A percentile compares a stretch with the other conserved stretches of the same genome.
Conservation (phyloP, 2,113 vertebrate species). For the Channa argus region DNA sequence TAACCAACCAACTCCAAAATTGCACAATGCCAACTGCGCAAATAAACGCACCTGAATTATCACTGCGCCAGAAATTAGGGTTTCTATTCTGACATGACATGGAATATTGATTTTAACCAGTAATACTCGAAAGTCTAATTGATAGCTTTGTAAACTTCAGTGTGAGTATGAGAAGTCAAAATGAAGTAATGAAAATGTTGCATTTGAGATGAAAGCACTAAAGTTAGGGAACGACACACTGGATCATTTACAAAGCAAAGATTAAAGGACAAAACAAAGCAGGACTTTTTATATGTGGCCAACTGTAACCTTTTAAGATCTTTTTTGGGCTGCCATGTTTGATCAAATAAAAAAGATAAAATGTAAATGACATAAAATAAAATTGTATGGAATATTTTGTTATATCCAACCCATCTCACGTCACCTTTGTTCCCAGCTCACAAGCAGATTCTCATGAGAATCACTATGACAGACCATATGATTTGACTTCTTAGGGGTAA, state of each 20-base stretch:
- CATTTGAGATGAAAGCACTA: background rate
- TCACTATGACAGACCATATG: background rate
- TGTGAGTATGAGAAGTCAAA: conserved; percentile 30
- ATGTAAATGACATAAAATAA: background rate
- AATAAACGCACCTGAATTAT: conserved; percentile 27
- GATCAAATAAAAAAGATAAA: background rate
- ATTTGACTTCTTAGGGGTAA: background rate
- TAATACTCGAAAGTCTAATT: conserved; percentile 11
- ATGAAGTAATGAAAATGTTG: background rate
- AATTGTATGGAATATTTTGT: background rate
- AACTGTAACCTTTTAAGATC: background rate
- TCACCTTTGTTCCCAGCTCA: background rate
- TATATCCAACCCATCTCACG: too few relatives aligned
- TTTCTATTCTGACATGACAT: conserved; percentile 5
- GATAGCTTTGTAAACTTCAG: conserved; percentile 17
- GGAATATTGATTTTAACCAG: conserved; percentile 20
- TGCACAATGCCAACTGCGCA: background rate
- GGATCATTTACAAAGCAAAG: background rate
- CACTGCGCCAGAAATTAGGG: conserved; percentile 13
- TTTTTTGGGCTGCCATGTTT: background rate
- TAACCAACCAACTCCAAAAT: conserved; percentile 4
- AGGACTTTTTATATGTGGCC: too few relatives aligned
- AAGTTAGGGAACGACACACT: too few relatives aligned
- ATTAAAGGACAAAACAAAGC: background rate
- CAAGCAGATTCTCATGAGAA: background rate